Base-by-base conservation (phyloP, 2,113 vertebrate species). In the Melanostigma gelatinosum region DNA sequence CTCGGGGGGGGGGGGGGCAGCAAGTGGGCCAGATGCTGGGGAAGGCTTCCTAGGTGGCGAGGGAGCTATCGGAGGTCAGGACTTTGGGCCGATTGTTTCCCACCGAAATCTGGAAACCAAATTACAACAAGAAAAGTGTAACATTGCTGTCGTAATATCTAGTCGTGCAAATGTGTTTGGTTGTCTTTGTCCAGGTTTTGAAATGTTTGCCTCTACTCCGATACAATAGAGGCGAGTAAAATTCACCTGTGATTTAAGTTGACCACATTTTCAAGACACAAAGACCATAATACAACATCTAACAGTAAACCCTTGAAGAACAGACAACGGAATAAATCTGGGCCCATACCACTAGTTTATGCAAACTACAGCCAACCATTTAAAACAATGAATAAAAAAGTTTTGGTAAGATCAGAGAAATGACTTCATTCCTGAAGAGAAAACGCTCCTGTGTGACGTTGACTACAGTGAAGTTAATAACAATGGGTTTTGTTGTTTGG, bases 21-120 rank as follows among this genome's bases (percentile, higher is more conserved):
- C 50, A 34, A 85, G 75, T 27, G 75, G 80, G 74, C 80, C 90
- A 84, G 89, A 86, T 85, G 86, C 85, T 67, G 58, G 58, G 75
- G 38, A 67, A 80, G 40, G 58, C 32, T 77, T 82, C 85, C 46
- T 67, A 16, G 9, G 65, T 75, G 71, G 76, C 42, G 6, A 63
- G 68, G 82, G 80, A 85, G 69, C 38, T 29, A 60, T 24, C 52
- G 67, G 72, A 85, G 87, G 24, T 24, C 24, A 24, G 24, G 24
- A 24, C 24, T 24, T 24, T 24, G 24, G 24, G 24, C 24, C 24
- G 24, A 24, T 24, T 24, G 24, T 40, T 70, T 58, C 50, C 24
- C 8, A 57, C 54, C 8, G 29, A 8, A 32, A 8, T 60, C 55
- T 15, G 6, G 20, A n/a, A 36, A 50, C 12, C 18, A 72, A 60